Evolutionary conservation across 2,113 vertebrate genomes (phyloP).

Genomic region (Arvicanthis niloticus): DNA sequence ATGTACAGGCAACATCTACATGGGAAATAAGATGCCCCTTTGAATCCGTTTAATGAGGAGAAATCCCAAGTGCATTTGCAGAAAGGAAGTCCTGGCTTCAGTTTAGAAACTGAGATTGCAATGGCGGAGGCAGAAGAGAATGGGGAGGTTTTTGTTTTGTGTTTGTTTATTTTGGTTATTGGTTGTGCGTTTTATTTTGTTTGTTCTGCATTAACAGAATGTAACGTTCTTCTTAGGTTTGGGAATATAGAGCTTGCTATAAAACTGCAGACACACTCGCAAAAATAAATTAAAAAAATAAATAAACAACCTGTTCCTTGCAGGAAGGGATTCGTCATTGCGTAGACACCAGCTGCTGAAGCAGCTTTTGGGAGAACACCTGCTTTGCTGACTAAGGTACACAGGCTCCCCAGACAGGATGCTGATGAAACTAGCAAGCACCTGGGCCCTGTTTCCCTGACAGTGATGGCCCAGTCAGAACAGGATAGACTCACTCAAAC

Average conservation of each 20-base stretch:
- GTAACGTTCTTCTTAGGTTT: slow-evolving; percentile 32
- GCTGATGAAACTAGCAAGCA: slow-evolving; percentile 4
- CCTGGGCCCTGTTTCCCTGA: not conserved
- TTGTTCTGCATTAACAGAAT: not conserved
- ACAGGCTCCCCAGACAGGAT: slow-evolving; percentile 6
- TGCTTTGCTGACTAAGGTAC: not conserved
- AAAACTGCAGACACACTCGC: slow-evolving; percentile 50
- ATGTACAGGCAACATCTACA: not conserved
- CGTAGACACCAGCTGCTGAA: not conserved
- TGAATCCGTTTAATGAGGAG: not conserved
- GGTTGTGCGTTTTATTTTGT: not conserved
- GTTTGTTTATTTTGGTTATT: not conserved
- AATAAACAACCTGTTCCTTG: not conserved
- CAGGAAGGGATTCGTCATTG: not conserved
- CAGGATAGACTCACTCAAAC: not conserved
- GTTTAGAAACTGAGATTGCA: not conserved
- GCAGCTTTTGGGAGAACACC: slow-evolving; percentile 45
- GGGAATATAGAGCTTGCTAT: slow-evolving; percentile 1
- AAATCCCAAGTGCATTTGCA: slow-evolving; percentile 12
- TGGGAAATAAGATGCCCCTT: not conserved
- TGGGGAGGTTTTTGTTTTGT: not conserved
- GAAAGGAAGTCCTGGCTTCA: slow-evolving; percentile 44
- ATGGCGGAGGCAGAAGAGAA: not conserved
- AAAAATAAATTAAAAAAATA: not conserved
- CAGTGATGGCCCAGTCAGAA: not conserved